phyloP scores from a whole-genome alignment of 2,888 invertebrate species.

The Melanotus villosus region DNA sequence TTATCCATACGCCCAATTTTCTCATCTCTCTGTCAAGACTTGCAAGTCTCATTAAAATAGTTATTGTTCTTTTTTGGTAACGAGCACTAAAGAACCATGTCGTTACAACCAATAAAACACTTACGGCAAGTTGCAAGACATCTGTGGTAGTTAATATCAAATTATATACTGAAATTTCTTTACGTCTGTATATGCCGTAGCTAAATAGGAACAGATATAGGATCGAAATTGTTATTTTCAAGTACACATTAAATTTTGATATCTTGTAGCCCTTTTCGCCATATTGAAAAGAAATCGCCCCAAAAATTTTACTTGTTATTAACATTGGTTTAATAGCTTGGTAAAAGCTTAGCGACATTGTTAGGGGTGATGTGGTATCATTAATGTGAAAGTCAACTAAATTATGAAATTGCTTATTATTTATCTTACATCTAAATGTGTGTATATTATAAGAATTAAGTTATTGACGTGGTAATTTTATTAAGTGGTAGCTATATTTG shows the following conservation, averaged over 20 bases:
- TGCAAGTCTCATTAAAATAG: slow-evolving; percentile 24
- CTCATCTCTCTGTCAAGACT: slow-evolving; percentile 53
- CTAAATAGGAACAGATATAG: slow-evolving; percentile 6
- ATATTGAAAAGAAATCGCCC: slow-evolving; percentile 27
- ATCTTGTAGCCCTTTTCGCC: slow-evolving; percentile 24
- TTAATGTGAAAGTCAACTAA: not conserved
- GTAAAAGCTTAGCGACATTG: slow-evolving; percentile 33
- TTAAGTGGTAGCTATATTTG: slow-evolving; percentile 11
- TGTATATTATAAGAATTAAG: too few relatives aligned
- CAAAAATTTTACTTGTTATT: slow-evolving; percentile 23
- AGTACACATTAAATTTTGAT: slow-evolving; percentile 29
- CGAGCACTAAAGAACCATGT: slow-evolving; percentile 31
- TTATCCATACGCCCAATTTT: slow-evolving; percentile 53
- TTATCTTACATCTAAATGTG: not conserved
- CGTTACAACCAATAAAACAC: slow-evolving; percentile 17
- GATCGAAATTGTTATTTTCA: slow-evolving; percentile 13
- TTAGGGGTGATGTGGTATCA: not conserved
- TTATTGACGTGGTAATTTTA: slow-evolving; percentile 25
- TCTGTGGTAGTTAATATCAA: slow-evolving; percentile 25
- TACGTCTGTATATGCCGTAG: not conserved
- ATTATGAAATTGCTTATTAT: not conserved
- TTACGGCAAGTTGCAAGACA: slow-evolving; percentile 17
- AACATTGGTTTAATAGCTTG: slow-evolving; percentile 35
- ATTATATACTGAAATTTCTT: not conserved
- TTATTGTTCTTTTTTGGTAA: slow-evolving; percentile 40